Evolutionary conservation across 2,888 invertebrate species (phyloP), one percentile per base, ranked within the genome.

Genomic region (Trichopria drosophilae): DNA sequence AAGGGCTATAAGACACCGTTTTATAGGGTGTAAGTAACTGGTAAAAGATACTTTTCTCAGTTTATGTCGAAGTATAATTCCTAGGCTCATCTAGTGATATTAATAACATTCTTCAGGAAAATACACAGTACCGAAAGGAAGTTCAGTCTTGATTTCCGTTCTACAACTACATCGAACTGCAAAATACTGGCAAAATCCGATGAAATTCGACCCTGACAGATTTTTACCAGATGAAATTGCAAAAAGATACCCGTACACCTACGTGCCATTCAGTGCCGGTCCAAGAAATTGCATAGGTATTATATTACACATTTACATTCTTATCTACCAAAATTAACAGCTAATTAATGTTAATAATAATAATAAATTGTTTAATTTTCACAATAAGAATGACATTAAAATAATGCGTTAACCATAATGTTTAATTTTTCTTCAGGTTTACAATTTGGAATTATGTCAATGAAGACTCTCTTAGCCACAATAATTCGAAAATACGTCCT

Each of bases 271-370:
- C 13, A 56, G 51, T 22, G 51, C 53, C 10, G 53, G 53, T 22
- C 22, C 48, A 6, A 44, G 84, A 18, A 84, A 84, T 66, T 84
- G 84, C 59, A 84, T 84, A 58, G 84, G 83, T 82, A 72, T n/a
- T n/a, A n/a, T n/a, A n/a, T n/a, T n/a, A n/a, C n/a, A n/a, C n/a
- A n/a, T n/a, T n/a, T n/a, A n/a, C n/a, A n/a, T n/a, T n/a, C n/a
- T n/a, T n/a, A n/a, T n/a, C n/a, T n/a, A n/a, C n/a, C n/a, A n/a
- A n/a, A n/a, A n/a, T n/a, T n/a, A n/a, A n/a, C n/a, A n/a, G n/a
- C n/a, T n/a, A n/a, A n/a, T n/a, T n/a, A n/a, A n/a, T n/a, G n/a
- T n/a, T n/a, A n/a, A n/a, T n/a, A n/a, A n/a, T n/a, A n/a, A n/a
- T n/a, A n/a, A n/a, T n/a, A n/a, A n/a, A n/a, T n/a, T n/a, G n/a